phyloP scores from a whole-genome alignment of 2,888 invertebrate genomes.

The Andrena trimmerana region DNA sequence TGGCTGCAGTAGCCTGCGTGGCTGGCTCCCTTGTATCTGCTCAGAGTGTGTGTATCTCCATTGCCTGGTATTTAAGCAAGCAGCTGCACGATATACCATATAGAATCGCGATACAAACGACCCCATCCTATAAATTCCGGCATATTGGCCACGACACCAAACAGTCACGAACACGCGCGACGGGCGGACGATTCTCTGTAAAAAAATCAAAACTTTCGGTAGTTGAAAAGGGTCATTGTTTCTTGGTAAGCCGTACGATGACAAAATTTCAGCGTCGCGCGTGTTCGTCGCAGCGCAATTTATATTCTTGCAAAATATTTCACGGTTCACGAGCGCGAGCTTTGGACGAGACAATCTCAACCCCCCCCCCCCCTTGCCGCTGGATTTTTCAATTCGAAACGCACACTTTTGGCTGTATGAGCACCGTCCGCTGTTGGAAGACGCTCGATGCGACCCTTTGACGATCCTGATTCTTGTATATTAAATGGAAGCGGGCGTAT shows the following conservation, averaged over 20 bases:
- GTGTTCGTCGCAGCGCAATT: slow-evolving; percentile 2
- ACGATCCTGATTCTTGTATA: not conserved
- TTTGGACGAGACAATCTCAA: not conserved
- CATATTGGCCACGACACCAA: slow-evolving; percentile 72
- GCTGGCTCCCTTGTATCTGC: slow-evolving; percentile 26
- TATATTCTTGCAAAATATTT: slow-evolving; percentile 20
- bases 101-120: slow-evolving; percentile 64
- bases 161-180: slow-evolving; percentile 52
- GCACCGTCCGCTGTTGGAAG: slow-evolving; percentile 2
- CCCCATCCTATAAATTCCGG: slow-evolving; percentile 75
- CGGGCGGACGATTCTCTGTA: slow-evolving; percentile 46
- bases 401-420: not conserved
- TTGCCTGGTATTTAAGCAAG: slow-evolving; percentile 76
- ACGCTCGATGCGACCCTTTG: slow-evolving; percentile 15
- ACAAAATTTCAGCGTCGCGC: slow-evolving; percentile 10
- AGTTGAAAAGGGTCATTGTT: slow-evolving; percentile 36
- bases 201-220: slow-evolving; percentile 59
- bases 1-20: slow-evolving; percentile 17
- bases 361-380: not conserved
- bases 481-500: not conserved
- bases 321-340: slow-evolving; percentile 12
- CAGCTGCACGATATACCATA: slow-evolving; percentile 73
- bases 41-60: slow-evolving; percentile 22
- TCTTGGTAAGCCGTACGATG: not conserved
- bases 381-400: slow-evolving; percentile 24